phyloP scores from a whole-genome alignment of 2,888 invertebrate genomes.

The Willowsia nigromaculata region DNA sequence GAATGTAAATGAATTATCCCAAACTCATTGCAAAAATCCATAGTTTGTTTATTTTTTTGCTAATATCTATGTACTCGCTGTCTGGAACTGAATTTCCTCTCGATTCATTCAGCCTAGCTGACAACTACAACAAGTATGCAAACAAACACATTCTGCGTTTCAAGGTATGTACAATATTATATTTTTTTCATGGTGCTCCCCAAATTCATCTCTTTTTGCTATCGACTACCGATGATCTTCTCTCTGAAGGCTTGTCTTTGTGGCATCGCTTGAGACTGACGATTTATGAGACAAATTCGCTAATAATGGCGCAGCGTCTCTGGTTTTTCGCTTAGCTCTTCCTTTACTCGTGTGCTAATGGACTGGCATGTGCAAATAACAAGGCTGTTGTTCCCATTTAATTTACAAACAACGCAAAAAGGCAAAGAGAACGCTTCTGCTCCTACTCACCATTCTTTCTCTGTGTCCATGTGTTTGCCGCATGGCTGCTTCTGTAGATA shows the following conservation, averaged over 20 bases:
- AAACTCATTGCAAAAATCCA: background rate
- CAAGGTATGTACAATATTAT: too few relatives aligned
- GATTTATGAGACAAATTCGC: background rate
- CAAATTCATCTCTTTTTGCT: background rate
- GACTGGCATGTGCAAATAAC: slow-evolving; percentile 3
- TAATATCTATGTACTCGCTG: too few relatives aligned
- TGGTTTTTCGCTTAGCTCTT: background rate
- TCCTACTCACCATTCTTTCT: background rate
- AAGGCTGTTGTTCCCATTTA: slow-evolving; percentile 51
- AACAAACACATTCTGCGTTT: too few relatives aligned
- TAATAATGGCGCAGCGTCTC: slow-evolving; percentile 23
- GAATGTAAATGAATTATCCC: background rate
- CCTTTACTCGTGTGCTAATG: background rate
- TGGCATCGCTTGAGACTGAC: too few relatives aligned
- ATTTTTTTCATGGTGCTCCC: background rate
- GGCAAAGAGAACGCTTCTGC: background rate
- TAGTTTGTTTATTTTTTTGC: background rate
- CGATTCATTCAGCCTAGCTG: background rate
- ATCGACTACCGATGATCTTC: too few relatives aligned
- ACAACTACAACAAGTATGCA: background rate
- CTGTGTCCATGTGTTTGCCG: slow-evolving; percentile 13
- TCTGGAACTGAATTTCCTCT: background rate
- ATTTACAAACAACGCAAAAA: slow-evolving; percentile 7
- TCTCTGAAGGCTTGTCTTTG: background rate
- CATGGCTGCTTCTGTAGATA: background rate